Conservation (phyloP, 2,113 vertebrate genomes). For the Ellobius talpinus region DNA sequence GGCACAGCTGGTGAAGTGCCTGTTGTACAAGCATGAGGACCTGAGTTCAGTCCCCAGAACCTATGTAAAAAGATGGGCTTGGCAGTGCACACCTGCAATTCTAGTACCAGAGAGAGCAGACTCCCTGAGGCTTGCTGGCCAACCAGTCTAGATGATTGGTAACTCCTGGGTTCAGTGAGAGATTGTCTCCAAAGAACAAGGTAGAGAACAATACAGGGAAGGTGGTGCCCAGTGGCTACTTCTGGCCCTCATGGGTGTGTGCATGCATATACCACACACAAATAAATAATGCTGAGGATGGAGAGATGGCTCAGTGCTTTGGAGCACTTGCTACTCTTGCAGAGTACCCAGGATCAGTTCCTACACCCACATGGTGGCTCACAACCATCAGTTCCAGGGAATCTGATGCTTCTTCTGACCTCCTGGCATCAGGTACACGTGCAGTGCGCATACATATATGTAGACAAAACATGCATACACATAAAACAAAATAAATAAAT, state of each 20-base stretch:
- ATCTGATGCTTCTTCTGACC: neutral
- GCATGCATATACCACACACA: neutral
- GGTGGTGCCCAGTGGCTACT: too few relatives aligned
- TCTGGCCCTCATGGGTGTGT: too few relatives aligned
- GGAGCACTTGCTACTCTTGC: neutral
- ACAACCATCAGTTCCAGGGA: neutral
- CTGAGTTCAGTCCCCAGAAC: neutral
- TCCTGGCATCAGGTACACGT: neutral
- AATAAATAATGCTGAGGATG: neutral
- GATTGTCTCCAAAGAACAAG: neutral
- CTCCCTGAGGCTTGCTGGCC: neutral
- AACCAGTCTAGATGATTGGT: neutral
- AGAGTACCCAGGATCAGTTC: neutral
- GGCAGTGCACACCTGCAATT: too few relatives aligned
- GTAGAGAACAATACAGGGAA: too few relatives aligned
- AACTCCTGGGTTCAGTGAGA: too few relatives aligned
- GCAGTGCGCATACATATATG: too few relatives aligned
- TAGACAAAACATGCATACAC: too few relatives aligned
- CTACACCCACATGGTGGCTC: neutral
- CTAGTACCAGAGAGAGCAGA: neutral
- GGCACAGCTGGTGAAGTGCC: neutral
- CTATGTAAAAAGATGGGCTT: neutral
- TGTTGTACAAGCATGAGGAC: neutral
- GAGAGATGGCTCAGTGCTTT: neutral
- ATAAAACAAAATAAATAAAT: neutral